A percentile compares a stretch with the other conserved stretches of the same genome.
Conservation (phyloP, 2,888 invertebrate genomes). For the Ectemnius cavifrons region DNA sequence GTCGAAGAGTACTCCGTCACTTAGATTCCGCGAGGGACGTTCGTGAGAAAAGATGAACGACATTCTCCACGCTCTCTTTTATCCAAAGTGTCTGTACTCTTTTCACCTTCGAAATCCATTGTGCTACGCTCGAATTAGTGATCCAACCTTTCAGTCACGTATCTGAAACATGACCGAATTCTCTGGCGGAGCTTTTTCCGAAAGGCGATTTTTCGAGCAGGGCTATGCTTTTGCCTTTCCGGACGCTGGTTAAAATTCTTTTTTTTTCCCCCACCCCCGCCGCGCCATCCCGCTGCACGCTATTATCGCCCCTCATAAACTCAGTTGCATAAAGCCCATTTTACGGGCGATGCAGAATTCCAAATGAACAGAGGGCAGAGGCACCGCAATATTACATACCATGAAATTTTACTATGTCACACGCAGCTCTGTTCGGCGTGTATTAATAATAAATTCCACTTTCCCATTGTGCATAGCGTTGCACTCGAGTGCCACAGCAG, state of each 20-base stretch:
- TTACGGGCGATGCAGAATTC: constrained; percentile 3
- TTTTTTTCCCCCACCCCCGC: constrained; percentile 5
- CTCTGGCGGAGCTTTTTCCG: too few species aligned
- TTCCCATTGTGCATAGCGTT: too few species aligned
- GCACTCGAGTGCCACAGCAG: too few species aligned
- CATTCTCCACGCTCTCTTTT: neutral
- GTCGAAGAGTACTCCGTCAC: constrained; percentile 29
- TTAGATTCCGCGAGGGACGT: neutral
- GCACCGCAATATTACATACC: constrained; percentile 1
- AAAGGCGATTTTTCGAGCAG: too few species aligned
- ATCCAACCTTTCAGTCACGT: too few species aligned
- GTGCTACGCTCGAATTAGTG: too few species aligned
- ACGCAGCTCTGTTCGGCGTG: neutral
- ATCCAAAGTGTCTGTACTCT: too few species aligned
- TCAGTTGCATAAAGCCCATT: neutral
- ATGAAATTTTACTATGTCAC: constrained; percentile 5
- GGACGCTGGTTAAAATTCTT: neutral
- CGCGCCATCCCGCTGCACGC: neutral
- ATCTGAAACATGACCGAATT: too few species aligned
- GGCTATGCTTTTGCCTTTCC: too few species aligned
- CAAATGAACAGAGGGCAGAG: constrained; percentile 2
- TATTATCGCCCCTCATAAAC: neutral
- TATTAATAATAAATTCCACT: constrained; percentile 1
- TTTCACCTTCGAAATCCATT: too few species aligned
- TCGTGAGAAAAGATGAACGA: constrained; percentile 23